Conservation (phyloP, 2,888 invertebrate genomes). For the Gymnocheta viridis region DNA sequence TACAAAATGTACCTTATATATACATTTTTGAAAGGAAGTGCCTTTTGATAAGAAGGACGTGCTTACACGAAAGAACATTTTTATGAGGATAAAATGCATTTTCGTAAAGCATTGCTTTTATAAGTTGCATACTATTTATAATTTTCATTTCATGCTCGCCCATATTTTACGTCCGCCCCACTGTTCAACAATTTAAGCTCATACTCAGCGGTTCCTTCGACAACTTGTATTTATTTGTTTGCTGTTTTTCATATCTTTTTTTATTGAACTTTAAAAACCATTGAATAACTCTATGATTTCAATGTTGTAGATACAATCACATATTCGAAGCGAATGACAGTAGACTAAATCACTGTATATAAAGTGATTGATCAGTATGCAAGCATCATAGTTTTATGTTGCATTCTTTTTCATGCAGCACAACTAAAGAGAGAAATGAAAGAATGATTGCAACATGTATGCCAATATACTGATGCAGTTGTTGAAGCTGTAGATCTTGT, state of each 20-base stretch:
- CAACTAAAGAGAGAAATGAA: constrained; percentile 70
- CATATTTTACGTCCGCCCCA: not conserved
- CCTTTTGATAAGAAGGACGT: too few species aligned
- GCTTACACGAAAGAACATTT: too few species aligned
- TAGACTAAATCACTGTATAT: constrained; percentile 69
- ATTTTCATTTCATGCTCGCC: too few species aligned
- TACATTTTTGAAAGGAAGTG: too few species aligned
- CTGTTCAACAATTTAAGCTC: constrained; percentile 15
- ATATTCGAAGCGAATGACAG: constrained; percentile 14
- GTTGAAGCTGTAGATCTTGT: constrained; percentile 46
- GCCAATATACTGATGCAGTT: constrained; percentile 48
- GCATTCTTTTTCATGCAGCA: constrained; percentile 52
- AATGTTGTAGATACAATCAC: constrained; percentile 31
- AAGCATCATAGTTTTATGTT: constrained; percentile 74
- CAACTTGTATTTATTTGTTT: constrained; percentile 35
- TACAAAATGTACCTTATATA: too few species aligned
- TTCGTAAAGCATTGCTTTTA: too few species aligned
- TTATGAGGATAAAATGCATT: too few species aligned
- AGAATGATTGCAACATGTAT: constrained; percentile 65
- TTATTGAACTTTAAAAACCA: constrained; percentile 22
- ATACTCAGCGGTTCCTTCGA: constrained; percentile 34
- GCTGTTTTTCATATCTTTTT: not conserved
- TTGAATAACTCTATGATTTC: constrained; percentile 65
- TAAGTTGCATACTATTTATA: too few species aligned
- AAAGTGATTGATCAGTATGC: constrained; percentile 79